Evolutionary conservation across 1,140 invertebrate species (phyloP), one percentile per base, ranked within the genome.

Genomic region (Aphelenchoides avenae): DNA sequence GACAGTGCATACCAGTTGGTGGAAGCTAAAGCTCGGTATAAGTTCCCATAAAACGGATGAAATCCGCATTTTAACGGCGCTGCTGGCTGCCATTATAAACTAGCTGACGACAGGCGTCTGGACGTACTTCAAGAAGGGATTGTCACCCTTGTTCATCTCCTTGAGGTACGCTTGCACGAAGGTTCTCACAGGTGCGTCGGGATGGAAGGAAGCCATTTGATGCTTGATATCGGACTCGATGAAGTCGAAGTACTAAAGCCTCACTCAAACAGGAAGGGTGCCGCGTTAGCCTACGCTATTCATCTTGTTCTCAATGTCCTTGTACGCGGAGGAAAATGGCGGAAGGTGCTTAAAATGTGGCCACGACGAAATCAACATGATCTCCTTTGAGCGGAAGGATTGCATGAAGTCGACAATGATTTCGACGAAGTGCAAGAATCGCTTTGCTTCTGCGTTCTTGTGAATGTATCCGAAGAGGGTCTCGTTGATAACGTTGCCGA

Each of bases 401-500:
- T 6, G 15, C 9, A 43, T 20, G 18, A 43, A 7, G 7, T 15
- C 15, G 15, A 26, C 30, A 15, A 48, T 7, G 9, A 18, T 7
- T 7, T 48, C 7, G n/a, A 48, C 46, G 22, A 48, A 48, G 6
- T 34, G 27, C 7, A 48, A 40, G 46, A 48, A 48, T 6, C 46
- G n/a, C 13, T 31, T 22, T 26, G 27, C 30, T 15, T 48, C 46
- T 15, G 30, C 26, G 26, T 48, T 26, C 7, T 7, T 27, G 26
- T 48, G 7, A 7, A 48, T 48, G 46, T 34, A 34, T 11, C 46
- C 46, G 18, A 48, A 48, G 27, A 48, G 46, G 46, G 26, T 48
- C 22, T 34, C 6, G 26, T 48, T 48, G 7, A 48, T 48, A 39
- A 48, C 46, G 20, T 48, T 48, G 7, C 46, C 46, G 7, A 48